Base-by-base conservation (phyloP, 2,797 vertebrate genomes). In the Alcedo atthis region DNA sequence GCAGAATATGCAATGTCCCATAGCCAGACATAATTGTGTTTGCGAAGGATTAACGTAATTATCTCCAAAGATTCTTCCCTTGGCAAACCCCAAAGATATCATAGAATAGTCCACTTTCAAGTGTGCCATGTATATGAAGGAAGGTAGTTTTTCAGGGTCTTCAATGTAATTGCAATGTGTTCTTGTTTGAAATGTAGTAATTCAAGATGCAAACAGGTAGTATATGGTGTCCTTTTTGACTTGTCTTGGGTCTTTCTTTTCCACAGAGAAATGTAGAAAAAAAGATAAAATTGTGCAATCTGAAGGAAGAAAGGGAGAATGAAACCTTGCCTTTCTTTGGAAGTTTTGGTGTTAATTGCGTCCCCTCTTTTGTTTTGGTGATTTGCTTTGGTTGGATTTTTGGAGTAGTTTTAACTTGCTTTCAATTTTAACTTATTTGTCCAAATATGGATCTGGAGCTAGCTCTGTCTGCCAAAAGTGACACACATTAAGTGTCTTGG, bases 111-210 rank as follows among this genome's bases (percentile, higher is more conserved):
- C 19, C 49, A 0, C 8, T 18, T 4, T 15, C 51, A 32, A 5
- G 17, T 46, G 79, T 43, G 14, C 15, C 4, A 1, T 1, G 20
- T 21, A 6, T 46, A 4, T 8, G 46, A 54, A n/a, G 35, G 57
- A 51, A 66, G 16, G 58, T 19, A 46, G 22, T 6, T 14, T n/a
- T 59, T 40, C 12, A 69, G 67, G 12, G 5, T 68, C 25, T 15
- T 45, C 22, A 32, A 25, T 12, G 10, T 15, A 46, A 13, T 10
- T 48, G 8, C 45, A 33, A 1, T 4, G 0, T 3, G 1, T 16
- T 69, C 30, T 55, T 32, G 5, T 28, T 73, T 63, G 18, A 40
- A 73, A 55, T 17, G 17, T 21, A 21, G 5, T 4, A 20, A 28
- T 24, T 55, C 13, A 13, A 7, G 17, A 1, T 9, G 6, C 1